phyloP scores from a whole-genome alignment of 2,113 vertebrate species.

The Chaenocephalus aceratus region DNA sequence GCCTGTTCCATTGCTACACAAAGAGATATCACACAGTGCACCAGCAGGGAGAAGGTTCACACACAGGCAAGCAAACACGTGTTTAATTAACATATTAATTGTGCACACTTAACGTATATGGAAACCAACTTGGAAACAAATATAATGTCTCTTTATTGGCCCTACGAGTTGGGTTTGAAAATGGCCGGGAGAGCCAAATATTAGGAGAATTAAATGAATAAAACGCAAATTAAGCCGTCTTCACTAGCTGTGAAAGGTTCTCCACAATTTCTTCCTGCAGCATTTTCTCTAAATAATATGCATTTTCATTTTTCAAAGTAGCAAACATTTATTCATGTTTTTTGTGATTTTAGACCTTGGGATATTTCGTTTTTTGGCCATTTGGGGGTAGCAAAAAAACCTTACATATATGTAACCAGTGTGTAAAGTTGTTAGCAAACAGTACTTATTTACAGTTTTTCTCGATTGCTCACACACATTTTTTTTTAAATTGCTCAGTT shows the following conservation, averaged over 20 bases:
- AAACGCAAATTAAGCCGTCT: not conserved
- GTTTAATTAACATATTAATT: conserved; percentile 57
- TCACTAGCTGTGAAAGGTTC: not conserved
- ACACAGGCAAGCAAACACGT: conserved; percentile 23
- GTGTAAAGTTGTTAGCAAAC: not conserved
- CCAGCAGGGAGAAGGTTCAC: conserved; percentile 49
- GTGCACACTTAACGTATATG: conserved; percentile 42
- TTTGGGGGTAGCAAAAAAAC: not conserved
- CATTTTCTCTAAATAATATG: not conserved
- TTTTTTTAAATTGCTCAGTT: too few species aligned
- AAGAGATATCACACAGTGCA: conserved; percentile 61
- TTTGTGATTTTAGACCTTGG: not conserved
- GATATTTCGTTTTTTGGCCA: not conserved
- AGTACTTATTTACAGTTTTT: not conserved
- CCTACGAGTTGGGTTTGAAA: conserved; percentile 20
- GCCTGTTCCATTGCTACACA: conserved; percentile 70
- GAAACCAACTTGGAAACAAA: conserved; percentile 35
- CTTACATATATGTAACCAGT: not conserved
- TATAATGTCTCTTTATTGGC: conserved; percentile 14
- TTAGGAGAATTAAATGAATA: not conserved
- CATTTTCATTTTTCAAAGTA: not conserved
- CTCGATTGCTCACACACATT: too few species aligned
- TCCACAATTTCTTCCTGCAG: too few species aligned
- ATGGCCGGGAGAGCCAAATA: not conserved
- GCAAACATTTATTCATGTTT: not conserved